Percentiles rank a stretch among this genome's conserved stretches.
Conservation (phyloP, 2,797 vertebrate genomes). For the Trematomus bernacchii region DNA sequence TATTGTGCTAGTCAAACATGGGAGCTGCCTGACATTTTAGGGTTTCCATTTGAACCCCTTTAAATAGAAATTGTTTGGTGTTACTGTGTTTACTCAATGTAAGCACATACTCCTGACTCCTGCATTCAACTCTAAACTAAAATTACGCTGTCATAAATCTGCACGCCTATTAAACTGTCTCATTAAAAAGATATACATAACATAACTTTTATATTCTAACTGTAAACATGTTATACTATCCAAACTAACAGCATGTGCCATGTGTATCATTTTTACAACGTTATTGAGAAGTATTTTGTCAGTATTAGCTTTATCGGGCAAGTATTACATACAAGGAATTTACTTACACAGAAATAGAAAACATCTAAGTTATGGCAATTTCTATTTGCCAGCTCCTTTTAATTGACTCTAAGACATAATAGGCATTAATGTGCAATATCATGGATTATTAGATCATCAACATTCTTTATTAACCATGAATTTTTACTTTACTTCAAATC, state of each 20-base stretch:
- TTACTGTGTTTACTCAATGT: neutral
- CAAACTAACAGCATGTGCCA: too few relatives aligned
- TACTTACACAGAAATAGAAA: too few relatives aligned
- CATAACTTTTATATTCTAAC: neutral
- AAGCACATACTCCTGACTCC: neutral
- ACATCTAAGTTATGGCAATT: too few relatives aligned
- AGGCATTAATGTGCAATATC: neutral
- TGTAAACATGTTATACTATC: neutral
- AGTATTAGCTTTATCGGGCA: too few relatives aligned
- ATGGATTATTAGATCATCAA: neutral
- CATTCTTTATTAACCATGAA: neutral
- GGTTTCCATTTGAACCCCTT: neutral
- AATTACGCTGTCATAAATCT: slow-evolving; percentile 6
- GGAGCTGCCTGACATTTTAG: neutral
- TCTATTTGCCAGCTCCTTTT: too few relatives aligned
- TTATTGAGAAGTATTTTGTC: too few relatives aligned
- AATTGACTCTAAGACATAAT: neutral
- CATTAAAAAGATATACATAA: neutral
- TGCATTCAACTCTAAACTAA: neutral
- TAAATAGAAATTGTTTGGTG: neutral
- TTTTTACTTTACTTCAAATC: too few relatives aligned
- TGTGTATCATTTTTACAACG: too few relatives aligned
- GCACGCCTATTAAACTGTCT: neutral
- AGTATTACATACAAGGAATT: too few relatives aligned
- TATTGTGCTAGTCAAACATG: slow-evolving; percentile 9